Evolutionary conservation across 2,888 invertebrate genomes (phyloP), one percentile per base, ranked within the genome.

Genomic region (Eupithecia centaureata): DNA sequence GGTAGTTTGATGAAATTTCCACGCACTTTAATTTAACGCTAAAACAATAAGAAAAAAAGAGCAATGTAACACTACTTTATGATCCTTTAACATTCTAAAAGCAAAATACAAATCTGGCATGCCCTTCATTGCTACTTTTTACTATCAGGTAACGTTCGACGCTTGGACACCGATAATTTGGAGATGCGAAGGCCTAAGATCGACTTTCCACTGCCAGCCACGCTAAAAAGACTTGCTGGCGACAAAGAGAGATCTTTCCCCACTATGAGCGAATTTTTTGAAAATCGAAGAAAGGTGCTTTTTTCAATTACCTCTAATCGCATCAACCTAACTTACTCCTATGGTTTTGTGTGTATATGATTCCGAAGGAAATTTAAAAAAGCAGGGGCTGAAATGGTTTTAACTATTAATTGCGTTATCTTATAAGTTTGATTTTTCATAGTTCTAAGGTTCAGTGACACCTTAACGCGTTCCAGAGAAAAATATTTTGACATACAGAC

Each of bases 181-280:
- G 90, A 90, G 30, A 86, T 86, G 81, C 82, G 88, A n/a, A 82
- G 88, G 32, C 89, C 86, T 4, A 91, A 89, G 73, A 82, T 92
- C 75, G 91, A 93, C 56, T 90, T 92, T 63, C 92, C 91, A 0
- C 72, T 92, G 1, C 92, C 92, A 1, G 85, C 85, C 1, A 86
- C 89, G 1, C 73, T 92, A 25, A 87, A 84, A 70, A 87, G 87
- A 1, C 76, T 92, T 0, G 63, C 86, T 1, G 80, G 82, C 4
- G 89, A 87, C 32, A 89, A 85, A 33, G 86, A 86, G 13, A 89
- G 89, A 71, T 76, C 80, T 0, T 85, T 90, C 60, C 94, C 94
- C 0, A 93, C 90, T 0, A 94, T 94, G 94, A 93, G 92, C 67
- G 94, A 94, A 68, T 93, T 94, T 76, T 89, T 94, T 52, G 89